Conservation (phyloP, 37 sponge, comb jelly and placozoan genomes). For the Halisarca cf. caerulea region DNA sequence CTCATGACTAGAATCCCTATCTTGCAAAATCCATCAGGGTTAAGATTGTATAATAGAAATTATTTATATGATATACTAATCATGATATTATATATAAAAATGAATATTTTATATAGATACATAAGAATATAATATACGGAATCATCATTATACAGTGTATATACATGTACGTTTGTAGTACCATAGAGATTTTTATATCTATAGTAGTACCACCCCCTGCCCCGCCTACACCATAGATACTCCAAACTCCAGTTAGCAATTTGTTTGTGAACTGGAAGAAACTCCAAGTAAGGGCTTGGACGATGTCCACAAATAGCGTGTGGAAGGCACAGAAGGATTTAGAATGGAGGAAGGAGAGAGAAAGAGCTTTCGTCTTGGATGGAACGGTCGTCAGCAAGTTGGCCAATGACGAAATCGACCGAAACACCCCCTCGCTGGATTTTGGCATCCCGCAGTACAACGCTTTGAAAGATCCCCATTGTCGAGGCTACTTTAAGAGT, state of each 20-base stretch:
- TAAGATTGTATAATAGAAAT: too few relatives aligned
- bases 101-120: too few relatives aligned
- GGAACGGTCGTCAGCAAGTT: constrained; percentile 54
- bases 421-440: constrained; percentile 61
- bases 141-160: not conserved
- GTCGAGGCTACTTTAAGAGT: constrained; percentile 44
- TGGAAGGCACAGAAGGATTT: not conserved
- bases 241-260: too few relatives aligned
- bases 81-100: too few relatives aligned
- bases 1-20: not conserved
- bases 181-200: not conserved
- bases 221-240: too few relatives aligned
- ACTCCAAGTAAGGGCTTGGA: too few relatives aligned
- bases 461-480: constrained; percentile 53
- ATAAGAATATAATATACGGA: not conserved
- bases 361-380: constrained; percentile 67
- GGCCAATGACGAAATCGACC: constrained; percentile 71
- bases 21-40: too few relatives aligned
- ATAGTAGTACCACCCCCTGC: not conserved
- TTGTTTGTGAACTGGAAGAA: not conserved
- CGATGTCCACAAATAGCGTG: not conserved
- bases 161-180: not conserved
- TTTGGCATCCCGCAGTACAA: constrained; percentile 75
- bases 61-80: too few relatives aligned
- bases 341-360: constrained; percentile 42